Evolutionary conservation across 2,113 vertebrate species (phyloP).

Genomic region (Phyllostomus discolor): DNA sequence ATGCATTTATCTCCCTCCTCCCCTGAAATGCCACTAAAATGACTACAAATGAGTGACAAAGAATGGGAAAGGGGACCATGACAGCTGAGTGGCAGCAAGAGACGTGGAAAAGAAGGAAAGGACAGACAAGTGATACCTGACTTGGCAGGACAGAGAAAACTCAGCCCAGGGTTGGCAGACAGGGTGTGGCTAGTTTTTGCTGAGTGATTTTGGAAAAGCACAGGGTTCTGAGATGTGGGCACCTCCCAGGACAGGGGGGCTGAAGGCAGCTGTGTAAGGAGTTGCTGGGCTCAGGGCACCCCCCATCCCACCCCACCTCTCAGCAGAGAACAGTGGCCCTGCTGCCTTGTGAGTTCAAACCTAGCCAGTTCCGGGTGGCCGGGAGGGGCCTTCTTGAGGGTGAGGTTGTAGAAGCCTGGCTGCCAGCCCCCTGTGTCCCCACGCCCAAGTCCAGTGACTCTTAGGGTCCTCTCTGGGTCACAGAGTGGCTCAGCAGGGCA

Average conservation of each 20-base stretch:
- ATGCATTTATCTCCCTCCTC: not conserved
- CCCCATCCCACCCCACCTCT: not conserved
- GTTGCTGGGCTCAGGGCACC: not conserved
- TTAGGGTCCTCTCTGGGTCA: not conserved
- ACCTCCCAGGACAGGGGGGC: fast-evolving
- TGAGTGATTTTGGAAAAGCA: not conserved
- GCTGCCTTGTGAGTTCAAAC: not conserved
- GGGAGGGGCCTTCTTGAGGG: not conserved
- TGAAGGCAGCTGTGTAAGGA: not conserved
- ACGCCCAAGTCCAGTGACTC: fast-evolving
- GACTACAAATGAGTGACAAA: not conserved
- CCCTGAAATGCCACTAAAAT: not conserved
- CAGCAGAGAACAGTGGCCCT: not conserved
- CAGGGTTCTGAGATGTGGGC: not conserved
- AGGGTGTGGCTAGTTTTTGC: fast-evolving
- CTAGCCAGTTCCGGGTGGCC: not conserved
- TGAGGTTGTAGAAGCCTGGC: not conserved
- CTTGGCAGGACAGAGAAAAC: not conserved
- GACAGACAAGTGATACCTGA: not conserved
- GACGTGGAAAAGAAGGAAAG: not conserved
- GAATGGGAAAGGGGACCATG: not conserved
- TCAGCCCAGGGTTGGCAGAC: fast-evolving
- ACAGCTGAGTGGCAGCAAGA: not conserved
- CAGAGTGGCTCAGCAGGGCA: not conserved
- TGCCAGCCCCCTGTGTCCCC: not conserved